A percentile compares a stretch with the other conserved stretches of the same genome.
Evolutionary conservation across 2,113 vertebrate species (phyloP).

Genomic region (Boleophthalmus pectinirostris): DNA sequence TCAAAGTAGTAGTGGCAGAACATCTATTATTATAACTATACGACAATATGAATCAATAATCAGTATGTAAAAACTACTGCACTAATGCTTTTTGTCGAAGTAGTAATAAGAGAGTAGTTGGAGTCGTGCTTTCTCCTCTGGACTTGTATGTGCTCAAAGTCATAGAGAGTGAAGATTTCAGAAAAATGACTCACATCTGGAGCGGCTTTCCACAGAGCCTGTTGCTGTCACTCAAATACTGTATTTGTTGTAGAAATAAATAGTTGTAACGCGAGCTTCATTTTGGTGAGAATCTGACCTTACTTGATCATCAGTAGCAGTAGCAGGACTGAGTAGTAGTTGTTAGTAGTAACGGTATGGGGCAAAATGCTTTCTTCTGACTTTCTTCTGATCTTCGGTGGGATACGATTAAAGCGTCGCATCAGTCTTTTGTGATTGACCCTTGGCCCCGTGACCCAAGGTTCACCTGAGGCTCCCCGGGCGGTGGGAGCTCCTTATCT

Average conservation of each 20-base stretch:
- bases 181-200: constrained; percentile 70
- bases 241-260: constrained; percentile 9
- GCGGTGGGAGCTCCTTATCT: constrained; percentile 52
- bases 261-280: neutral
- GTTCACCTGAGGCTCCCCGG: constrained; percentile 48
- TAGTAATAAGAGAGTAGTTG: neutral
- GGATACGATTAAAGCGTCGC: constrained; percentile 75
- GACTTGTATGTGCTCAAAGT: constrained; percentile 26
- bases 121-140: neutral
- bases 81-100: neutral
- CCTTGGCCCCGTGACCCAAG: constrained; percentile 47
- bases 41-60: too few species aligned
- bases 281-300: neutral
- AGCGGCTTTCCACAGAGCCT: constrained; percentile 75
- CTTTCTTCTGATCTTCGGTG: constrained; percentile 80
- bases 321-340: neutral
- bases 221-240: constrained; percentile 78
- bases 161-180: constrained; percentile 43
- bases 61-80: neutral
- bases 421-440: constrained; percentile 66
- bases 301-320: neutral
- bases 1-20: too few species aligned
- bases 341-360: neutral
- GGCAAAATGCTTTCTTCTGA: constrained; percentile 44
- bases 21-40: too few species aligned